A percentile compares a stretch with the other conserved stretches of the same genome.
These are phyloP conservation scores for Melanerpes formicivorus DNA, from an alignment of 2,113 vertebrate genomes.

Conservation along the genomic window DNA sequence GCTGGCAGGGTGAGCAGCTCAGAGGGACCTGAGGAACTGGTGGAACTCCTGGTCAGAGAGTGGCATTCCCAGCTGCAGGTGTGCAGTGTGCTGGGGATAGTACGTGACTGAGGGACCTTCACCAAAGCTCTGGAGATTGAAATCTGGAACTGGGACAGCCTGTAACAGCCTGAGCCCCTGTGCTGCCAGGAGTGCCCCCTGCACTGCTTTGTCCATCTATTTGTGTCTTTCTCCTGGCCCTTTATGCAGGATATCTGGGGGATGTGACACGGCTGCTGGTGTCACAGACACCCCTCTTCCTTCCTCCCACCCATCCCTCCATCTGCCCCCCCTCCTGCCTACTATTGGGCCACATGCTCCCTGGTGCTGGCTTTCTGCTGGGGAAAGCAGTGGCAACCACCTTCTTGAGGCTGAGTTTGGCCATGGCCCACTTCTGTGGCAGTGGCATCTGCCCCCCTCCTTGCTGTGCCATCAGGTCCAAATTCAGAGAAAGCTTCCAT, in stretches of 20 bases:
- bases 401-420: neutral
- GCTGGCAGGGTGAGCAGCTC: neutral
- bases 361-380: fast-evolving
- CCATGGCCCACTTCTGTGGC: fast-evolving
- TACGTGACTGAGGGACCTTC: neutral
- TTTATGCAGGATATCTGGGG: neutral
- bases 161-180: neutral
- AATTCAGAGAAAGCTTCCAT: neutral
- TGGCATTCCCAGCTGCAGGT: neutral
- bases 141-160: neutral
- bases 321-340: neutral
- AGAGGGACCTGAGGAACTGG: conserved; percentile 42
- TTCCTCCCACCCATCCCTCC: fast-evolving
- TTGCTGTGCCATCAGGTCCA: fast-evolving
- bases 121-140: neutral
- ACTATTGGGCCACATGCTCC: neutral
- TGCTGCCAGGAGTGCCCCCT: neutral
- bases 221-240: neutral
- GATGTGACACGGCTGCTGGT: neutral
- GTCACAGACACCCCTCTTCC: neutral
- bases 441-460: neutral
- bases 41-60: conserved; percentile 44
- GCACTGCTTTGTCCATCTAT: neutral
- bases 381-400: neutral
- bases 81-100: neutral